Evolutionary conservation across 2,797 vertebrate species (phyloP), one percentile per base, ranked within the genome.

Genomic region (Mareca penelope): DNA sequence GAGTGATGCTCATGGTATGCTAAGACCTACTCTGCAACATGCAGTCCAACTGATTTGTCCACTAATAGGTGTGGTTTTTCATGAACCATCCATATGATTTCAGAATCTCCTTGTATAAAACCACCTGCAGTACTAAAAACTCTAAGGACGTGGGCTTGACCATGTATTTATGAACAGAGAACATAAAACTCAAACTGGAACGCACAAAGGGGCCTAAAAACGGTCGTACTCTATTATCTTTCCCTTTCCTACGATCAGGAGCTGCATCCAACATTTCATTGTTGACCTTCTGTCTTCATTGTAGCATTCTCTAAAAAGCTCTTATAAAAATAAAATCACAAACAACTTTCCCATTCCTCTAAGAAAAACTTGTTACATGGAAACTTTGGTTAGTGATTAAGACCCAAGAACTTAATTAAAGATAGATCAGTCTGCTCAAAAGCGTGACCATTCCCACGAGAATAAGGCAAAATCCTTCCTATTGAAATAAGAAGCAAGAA

Each of bases 401-500:
- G 4, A 79, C 29, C 68, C 77, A 89, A 84, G 50, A 56, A 37
- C 33, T 84, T 91, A 70, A 79, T 80, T 85, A 76, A 57, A 64
- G 18, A 65, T 55, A 81, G 67, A 80, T 53, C 90, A 93, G 69
- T 91, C 35, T 0, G 0, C 64, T 94, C 61, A 48, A 48, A 96
- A 94, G 80, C 0, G 1, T 80, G 89, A 94, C 55, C 64, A 80
- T 94, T 95, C 88, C 78, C 93, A 77, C 4, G 86, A 73, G 79
- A 88, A 46, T 8, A 7, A 69, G 55, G 73, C 95, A 26, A 92
- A 92, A 90, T 57, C 9, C n/a, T 79, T 84, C 35, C 80, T 83
- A 71, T 4, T 93, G 70, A 91, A 94, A 85, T 65, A 73, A 85
- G 9, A 75, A 88, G 26, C 17, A 80, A 61, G 44, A 95, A 92